These are phyloP conservation scores for Nesometra sesokonis DNA, from an alignment of 35 echinoderm and acorn worm genomes.

Conservation along the genomic window DNA sequence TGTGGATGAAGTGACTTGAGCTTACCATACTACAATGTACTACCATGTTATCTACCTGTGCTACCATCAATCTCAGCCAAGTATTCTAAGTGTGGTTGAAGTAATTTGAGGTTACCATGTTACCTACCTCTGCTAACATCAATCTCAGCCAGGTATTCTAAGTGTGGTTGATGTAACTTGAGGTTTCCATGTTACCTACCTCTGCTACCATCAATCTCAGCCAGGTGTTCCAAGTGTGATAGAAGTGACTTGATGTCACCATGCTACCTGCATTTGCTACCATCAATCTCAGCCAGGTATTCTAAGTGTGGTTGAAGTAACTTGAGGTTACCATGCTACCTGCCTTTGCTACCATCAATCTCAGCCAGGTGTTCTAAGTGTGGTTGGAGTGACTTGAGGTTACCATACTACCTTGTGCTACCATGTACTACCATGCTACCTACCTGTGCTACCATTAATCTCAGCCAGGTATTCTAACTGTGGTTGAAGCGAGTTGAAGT, in stretches of 20 bases:
- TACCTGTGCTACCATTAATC: conserved; percentile 83
- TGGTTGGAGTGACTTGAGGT: too few species aligned
- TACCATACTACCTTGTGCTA: too few species aligned
- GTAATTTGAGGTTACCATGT: conserved; percentile 51
- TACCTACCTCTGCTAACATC: conserved; percentile 40
- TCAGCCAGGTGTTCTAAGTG: background rate
- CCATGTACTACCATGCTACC: too few species aligned
- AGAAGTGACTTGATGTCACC: too few species aligned
- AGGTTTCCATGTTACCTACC: too few species aligned
- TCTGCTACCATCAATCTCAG: background rate
- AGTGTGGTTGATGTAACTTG: too few species aligned
- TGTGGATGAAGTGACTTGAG: conserved; percentile 34
- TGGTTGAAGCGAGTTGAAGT: conserved; percentile 25
- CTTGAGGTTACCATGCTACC: too few species aligned
- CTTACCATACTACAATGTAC: conserved; percentile 51
- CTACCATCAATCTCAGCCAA: conserved; percentile 72
- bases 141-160: background rate
- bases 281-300: conserved; percentile 64
- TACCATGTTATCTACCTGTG: conserved; percentile 37
- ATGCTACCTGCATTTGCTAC: conserved; percentile 66
- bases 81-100: conserved; percentile 46
- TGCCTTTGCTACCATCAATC: background rate
- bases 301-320: conserved; percentile 49
- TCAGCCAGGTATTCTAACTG: conserved; percentile 63
- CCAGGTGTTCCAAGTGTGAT: background rate